Evolutionary conservation across 2,113 vertebrate genomes (phyloP).

Genomic region (Argyrosomus japonicus): DNA sequence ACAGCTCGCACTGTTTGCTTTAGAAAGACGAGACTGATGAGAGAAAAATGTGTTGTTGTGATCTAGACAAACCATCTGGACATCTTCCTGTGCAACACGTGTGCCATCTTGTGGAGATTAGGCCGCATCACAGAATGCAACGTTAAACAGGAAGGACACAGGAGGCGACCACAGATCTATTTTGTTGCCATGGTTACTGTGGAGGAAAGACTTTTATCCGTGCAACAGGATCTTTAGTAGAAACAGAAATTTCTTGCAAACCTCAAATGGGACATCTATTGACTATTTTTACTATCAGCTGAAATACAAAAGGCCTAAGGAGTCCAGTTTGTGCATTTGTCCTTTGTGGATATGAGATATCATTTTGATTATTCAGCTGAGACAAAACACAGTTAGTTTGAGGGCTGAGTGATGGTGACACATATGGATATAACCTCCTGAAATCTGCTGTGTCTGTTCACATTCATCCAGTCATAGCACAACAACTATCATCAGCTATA

Average conservation of each 20-base stretch:
- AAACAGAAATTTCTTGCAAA: not conserved
- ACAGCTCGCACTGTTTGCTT: not conserved
- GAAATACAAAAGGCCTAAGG: not conserved
- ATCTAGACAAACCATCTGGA: not conserved
- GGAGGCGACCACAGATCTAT: not conserved
- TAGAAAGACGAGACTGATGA: not conserved
- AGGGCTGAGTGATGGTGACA: not conserved
- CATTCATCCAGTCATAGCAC: not conserved
- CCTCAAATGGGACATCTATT: not conserved
- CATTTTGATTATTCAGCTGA: not conserved
- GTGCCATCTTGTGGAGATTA: conserved; percentile 66
- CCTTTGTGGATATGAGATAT: not conserved
- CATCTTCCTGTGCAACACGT: not conserved
- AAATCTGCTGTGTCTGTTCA: not conserved
- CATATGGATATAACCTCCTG: not conserved
- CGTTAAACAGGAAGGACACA: not conserved
- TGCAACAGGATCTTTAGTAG: not conserved
- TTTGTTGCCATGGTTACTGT: conserved; percentile 16
- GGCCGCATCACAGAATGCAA: conserved; percentile 3
- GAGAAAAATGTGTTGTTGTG: too few relatives aligned
- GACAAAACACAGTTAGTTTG: not conserved
- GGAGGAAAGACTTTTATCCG: not conserved
- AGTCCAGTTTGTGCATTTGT: not conserved
- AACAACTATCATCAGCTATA: not conserved
- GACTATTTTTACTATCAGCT: not conserved